phyloP scores from a whole-genome alignment of 2,113 vertebrate genomes.

The Peromyscus leucopus region DNA sequence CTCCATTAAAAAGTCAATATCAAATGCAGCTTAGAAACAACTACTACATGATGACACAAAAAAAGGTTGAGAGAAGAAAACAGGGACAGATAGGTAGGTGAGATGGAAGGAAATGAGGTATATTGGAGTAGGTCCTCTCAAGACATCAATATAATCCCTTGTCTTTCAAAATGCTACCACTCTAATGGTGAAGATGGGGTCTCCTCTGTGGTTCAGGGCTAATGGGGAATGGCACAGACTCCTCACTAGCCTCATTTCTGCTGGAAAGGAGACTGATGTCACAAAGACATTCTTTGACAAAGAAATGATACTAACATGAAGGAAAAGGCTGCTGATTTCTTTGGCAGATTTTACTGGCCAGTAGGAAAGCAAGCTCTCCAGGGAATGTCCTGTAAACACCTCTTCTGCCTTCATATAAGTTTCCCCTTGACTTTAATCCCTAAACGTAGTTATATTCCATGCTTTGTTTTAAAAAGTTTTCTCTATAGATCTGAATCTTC shows the following conservation, averaged over 20 bases:
- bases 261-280: slow-evolving; percentile 63
- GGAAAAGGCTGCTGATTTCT: slow-evolving; percentile 86
- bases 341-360: slow-evolving; percentile 80
- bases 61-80: background rate
- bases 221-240: background rate
- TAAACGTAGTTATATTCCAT: slow-evolving; percentile 56
- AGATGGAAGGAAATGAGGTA: slow-evolving; percentile 37
- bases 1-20: slow-evolving; percentile 47
- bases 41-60: background rate
- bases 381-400: slow-evolving; percentile 69
- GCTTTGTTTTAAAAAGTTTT: slow-evolving; percentile 49
- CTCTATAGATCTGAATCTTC: slow-evolving; percentile 50
- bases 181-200: background rate
- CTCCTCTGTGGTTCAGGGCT: background rate
- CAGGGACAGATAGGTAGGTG: background rate
- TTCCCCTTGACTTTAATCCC: slow-evolving; percentile 67
- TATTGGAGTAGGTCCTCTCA: background rate
- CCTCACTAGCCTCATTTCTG: background rate
- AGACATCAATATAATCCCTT: background rate
- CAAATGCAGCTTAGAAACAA: slow-evolving; percentile 13
- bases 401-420: background rate
- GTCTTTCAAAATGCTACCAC: slow-evolving; percentile 45
- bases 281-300: slow-evolving; percentile 84
- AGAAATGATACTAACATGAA: slow-evolving; percentile 72
- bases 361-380: slow-evolving; percentile 69